phyloP scores from a whole-genome alignment of 2,797 vertebrate genomes.

The Neosilurus mollespiculum region DNA sequence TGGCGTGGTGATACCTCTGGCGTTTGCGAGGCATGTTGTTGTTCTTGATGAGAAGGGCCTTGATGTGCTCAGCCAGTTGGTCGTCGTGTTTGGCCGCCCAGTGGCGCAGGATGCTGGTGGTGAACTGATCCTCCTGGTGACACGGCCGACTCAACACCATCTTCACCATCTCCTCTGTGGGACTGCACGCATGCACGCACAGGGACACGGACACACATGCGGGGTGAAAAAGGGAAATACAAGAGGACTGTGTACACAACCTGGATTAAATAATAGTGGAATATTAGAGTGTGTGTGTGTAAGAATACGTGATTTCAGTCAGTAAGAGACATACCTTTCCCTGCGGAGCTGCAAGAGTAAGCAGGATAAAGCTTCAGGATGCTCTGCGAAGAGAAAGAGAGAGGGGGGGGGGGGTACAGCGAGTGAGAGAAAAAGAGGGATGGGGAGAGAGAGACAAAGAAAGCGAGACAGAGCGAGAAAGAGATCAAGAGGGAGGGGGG shows the following conservation, averaged over 20 bases:
- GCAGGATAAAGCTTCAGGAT: slow-evolving; percentile 92
- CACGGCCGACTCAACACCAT: slow-evolving; percentile 95
- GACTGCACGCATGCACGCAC: slow-evolving; percentile 62
- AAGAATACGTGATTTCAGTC: neutral
- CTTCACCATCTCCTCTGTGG: slow-evolving; percentile 97
- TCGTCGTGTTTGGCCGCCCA: slow-evolving; percentile 92
- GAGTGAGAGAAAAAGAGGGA: too few species aligned
- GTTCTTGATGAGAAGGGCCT: slow-evolving; percentile 95
- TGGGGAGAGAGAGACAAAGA: too few species aligned
- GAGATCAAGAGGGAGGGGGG: too few species aligned
- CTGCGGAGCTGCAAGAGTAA: slow-evolving; percentile 88
- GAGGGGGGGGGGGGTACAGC: slow-evolving; percentile 35
- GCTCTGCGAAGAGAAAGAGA: slow-evolving; percentile 73
- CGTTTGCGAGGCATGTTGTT: slow-evolving; percentile 93
- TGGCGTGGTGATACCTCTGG: slow-evolving; percentile 78
- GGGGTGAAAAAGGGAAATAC: neutral
- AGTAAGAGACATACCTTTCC: slow-evolving; percentile 81
- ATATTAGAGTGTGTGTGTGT: too few species aligned
- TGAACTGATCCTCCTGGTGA: slow-evolving; percentile 92
- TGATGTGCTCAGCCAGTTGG: slow-evolving; percentile 89
- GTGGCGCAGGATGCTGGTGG: slow-evolving; percentile 93
- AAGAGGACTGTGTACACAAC: neutral
- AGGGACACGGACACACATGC: neutral
- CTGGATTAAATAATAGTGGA: too few species aligned
- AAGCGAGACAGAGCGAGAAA: too few species aligned